Evolutionary conservation across 2,888 invertebrate genomes (phyloP).

Genomic region (Odontomyia ornata): DNA sequence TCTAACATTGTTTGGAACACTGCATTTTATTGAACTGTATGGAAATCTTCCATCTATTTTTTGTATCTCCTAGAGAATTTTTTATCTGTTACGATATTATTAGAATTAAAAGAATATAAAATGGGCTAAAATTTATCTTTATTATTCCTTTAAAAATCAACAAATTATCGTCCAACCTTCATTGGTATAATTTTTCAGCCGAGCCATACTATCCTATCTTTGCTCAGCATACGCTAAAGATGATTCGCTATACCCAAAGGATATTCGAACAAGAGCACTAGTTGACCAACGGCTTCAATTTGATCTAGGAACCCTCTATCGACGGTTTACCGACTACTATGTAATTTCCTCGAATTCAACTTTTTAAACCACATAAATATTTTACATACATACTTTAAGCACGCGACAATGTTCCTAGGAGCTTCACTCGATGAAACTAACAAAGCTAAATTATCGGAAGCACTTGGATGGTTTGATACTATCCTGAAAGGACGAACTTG

Average conservation of each 20-base stretch:
- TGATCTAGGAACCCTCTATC: constrained; percentile 67
- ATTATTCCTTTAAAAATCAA: no score
- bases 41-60: no score
- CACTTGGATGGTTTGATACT: constrained; percentile 67
- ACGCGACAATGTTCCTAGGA: constrained; percentile 64
- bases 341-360: constrained; percentile 63
- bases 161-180: no score
- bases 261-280: constrained; percentile 68
- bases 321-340: constrained; percentile 66
- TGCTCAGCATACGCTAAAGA: constrained; percentile 70
- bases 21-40: no score
- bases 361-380: no score
- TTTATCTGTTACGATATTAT: no score
- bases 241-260: constrained; percentile 70
- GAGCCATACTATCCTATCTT: constrained; percentile 70
- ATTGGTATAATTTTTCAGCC: constrained; percentile 58
- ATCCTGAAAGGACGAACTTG: constrained; percentile 68
- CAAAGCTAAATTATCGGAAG: constrained; percentile 67
- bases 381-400: constrained; percentile 61
- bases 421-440: constrained; percentile 65
- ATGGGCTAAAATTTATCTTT: no score
- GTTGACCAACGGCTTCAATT: constrained; percentile 71
- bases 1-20: no score
- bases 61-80: no score
- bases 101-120: no score